phyloP scores from a whole-genome alignment of 1,140 invertebrate species.

The Drosophila baimaii region DNA sequence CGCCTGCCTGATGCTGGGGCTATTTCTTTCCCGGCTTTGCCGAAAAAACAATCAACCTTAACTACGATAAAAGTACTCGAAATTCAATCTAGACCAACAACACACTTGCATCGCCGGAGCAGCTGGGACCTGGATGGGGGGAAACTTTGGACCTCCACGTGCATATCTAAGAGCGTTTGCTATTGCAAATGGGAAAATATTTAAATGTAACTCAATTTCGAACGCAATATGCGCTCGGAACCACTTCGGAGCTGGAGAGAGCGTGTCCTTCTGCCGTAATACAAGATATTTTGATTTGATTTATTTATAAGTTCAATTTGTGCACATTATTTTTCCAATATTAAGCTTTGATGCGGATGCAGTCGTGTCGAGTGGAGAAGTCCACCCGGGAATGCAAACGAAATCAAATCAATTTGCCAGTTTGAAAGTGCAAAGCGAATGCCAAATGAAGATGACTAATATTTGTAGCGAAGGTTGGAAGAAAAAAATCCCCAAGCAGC shows the following conservation, averaged over 20 bases:
- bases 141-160: conserved; percentile 13
- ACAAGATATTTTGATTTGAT: conserved; percentile 78
- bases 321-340: conserved; percentile 73
- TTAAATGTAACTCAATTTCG: conserved; percentile 77
- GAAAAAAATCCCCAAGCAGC: background rate
- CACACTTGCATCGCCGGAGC: background rate
- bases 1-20: background rate
- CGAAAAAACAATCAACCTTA: conserved; percentile 33
- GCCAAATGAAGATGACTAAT: conserved; percentile 42
- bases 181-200: conserved; percentile 67
- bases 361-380: conserved; percentile 20
- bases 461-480: conserved; percentile 7
- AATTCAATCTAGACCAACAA: conserved; percentile 14
- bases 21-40: background rate
- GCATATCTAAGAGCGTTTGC: conserved; percentile 28
- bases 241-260: conserved; percentile 15
- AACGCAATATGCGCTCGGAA: conserved; percentile 61
- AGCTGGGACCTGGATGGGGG: conserved; percentile 22
- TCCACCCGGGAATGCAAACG: conserved; percentile 43
- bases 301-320: conserved; percentile 81
- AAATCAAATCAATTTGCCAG: conserved; percentile 54
- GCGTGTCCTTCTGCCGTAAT: conserved; percentile 36
- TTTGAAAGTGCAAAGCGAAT: conserved; percentile 43
- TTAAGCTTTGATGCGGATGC: conserved; percentile 55
- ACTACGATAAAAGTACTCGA: conserved; percentile 17